Base-by-base conservation (phyloP, 2,888 invertebrate species). In the Hololepta plana region DNA sequence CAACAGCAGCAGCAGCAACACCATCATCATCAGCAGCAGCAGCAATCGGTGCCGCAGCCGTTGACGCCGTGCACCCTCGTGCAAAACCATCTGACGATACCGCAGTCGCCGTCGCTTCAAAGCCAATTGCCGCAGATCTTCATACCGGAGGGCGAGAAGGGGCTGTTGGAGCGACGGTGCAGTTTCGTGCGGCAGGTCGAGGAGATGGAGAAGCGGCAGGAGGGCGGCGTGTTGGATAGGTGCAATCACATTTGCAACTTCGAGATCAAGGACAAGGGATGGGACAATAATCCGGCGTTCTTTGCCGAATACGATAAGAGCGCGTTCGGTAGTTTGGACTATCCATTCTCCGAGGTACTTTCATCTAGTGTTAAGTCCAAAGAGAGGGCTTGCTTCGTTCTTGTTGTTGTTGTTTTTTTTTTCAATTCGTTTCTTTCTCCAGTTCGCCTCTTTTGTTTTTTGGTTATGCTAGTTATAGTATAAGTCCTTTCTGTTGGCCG, bases 61-160 rank as follows among this genome's bases (percentile, higher is more conserved):
- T 53, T 52, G 9, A 42, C 48, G 4, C 47, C 48, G 4, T 36
- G 41, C 19, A 46, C 49, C 12, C 32, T 49, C 22, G 45, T 45
- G 4, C 47, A 47, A 24, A 40, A 45, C 19, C 42, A 42, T 25
- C 37, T 34, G 8, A 29, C 32, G 11, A 3, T 27, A 15, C 35
- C 33, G 12, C 42, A 43, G 28, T 38, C 45, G 17, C 43, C 44
- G 15, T 42, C 52, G 48, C 42, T 62, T 53, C 46, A 60, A 51
- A 45, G 61, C 54, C 49, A 47, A 29, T 49, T 66, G 53, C 45
- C 65, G 51, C 49, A 66, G 57, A 47, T 66, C 53, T 41, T 62
- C 55, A 49, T 61, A 55, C 45, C 64, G 49, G 53, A 45, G 19
- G 46, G 43, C 32, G 47, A 42, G 2, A 51, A 47, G 12, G 46